Conservation (phyloP, 2,113 vertebrate species). For the Athene noctua region DNA sequence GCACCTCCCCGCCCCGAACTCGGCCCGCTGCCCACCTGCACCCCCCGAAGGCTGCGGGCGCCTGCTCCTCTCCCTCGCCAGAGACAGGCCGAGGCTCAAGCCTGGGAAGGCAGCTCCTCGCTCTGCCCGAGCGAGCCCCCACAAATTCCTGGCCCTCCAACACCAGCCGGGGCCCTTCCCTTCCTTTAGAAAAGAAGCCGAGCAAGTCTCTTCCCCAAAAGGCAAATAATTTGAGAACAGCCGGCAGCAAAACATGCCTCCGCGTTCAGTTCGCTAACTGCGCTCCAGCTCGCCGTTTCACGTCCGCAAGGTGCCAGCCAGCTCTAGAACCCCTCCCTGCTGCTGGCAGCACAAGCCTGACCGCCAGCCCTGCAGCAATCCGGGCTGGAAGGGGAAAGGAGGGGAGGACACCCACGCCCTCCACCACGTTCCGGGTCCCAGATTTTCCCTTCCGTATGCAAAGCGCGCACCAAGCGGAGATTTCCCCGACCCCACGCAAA, state of each 20-base stretch:
- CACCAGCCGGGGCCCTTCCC: neutral
- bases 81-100: too few relatives aligned
- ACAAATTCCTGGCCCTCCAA: neutral
- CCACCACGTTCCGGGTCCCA: fast-evolving
- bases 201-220: neutral
- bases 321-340: neutral
- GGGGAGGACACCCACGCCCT: neutral
- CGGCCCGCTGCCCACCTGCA: neutral
- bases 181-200: fast-evolving
- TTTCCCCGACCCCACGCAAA: neutral
- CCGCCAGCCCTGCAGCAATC: fast-evolving
- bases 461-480: neutral
- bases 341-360: neutral
- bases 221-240: fast-evolving
- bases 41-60: neutral
- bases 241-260: neutral
- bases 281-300: neutral
- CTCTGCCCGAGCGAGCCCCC: neutral
- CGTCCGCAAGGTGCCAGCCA: neutral
- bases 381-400: neutral
- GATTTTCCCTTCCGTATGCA: fast-evolving
- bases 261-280: fast-evolving
- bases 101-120: neutral
- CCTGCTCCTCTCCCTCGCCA: fast-evolving
- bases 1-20: too few relatives aligned